Base-by-base conservation (phyloP, 2,888 invertebrate genomes). In the Adelognathus sp. region DNA sequence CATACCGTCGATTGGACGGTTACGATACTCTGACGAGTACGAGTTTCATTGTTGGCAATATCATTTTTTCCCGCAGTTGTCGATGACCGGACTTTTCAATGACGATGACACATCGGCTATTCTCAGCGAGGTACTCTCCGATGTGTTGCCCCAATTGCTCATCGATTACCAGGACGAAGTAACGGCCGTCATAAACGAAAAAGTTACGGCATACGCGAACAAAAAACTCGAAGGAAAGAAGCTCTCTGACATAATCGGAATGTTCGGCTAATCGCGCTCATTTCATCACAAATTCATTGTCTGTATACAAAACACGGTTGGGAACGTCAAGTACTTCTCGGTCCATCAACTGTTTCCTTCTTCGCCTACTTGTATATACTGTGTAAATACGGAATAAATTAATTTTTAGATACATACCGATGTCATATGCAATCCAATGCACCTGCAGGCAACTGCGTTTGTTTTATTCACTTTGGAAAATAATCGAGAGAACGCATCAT, bases 21-120 rank as follows among this genome's bases (percentile, higher is more conserved):
- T 6, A 3, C 4, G 39, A 41, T 4, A n/a, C 0, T 39, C 3
- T 14, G 14, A 41, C 2, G 5, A 14, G 14, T 41, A 1, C 14
- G 1, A 16, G 14, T 41, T 41, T 6, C 6, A 14, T 41, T 5
- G 85, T 84, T 46, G 11, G 14, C 27, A 21, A 9, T 27, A 11
- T 56, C n/a, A n/a, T n/a, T 39, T 21, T 16, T 21, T 2, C 6
- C 7, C 44, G 6, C 24, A 80, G 74, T 11, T 67, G 41, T 58
- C 31, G n/a, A 60, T 82, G 3, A 85, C 82, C 0, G 88, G 88
- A 24, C 36, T 89, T 1, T 83, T 24, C 79, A 0, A 84, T 27
- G 81, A 87, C 41, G 77, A 85, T 0, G 76, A 83, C 0, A 0
- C 82, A 1, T 88, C 88, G 0, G 18, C 50, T 0, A 1, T 83